Evolutionary conservation across 2,888 invertebrate species (phyloP).

Genomic region (Drosophila diplacantha): DNA sequence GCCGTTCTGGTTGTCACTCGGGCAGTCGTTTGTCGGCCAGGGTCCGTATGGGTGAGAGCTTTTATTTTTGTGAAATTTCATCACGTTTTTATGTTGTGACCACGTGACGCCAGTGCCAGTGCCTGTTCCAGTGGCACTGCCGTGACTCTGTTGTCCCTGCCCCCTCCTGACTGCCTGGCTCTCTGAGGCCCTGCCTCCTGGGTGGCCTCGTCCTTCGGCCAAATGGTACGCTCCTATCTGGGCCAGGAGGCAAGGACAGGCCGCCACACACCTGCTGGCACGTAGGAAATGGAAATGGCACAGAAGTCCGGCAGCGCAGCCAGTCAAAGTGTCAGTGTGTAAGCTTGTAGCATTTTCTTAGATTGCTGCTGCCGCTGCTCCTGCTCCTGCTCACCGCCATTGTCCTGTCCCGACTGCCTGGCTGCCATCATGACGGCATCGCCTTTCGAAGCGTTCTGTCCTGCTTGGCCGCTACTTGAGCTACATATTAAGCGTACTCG

Average conservation of each 20-base stretch:
- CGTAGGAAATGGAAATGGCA: slow-evolving; percentile 56
- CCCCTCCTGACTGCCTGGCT: background rate
- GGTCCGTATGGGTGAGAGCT: slow-evolving; percentile 42
- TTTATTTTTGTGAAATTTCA: slow-evolving; percentile 76
- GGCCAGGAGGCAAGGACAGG: slow-evolving; percentile 51
- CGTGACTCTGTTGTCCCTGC: slow-evolving; percentile 25
- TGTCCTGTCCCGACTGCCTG: slow-evolving; percentile 6
- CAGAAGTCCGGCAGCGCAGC: slow-evolving; percentile 51
- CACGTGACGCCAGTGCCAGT: slow-evolving; percentile 76
- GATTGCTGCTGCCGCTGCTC: slow-evolving; percentile 46
- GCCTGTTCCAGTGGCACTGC: slow-evolving; percentile 6
- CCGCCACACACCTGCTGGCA: slow-evolving; percentile 72
- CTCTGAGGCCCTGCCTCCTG: slow-evolving; percentile 1
- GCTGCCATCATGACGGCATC: slow-evolving; percentile 9
- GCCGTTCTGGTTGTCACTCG: slow-evolving; percentile 61
- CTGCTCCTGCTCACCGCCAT: slow-evolving; percentile 1
- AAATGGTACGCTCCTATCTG: slow-evolving; percentile 24
- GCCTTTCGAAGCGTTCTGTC: slow-evolving; percentile 28
- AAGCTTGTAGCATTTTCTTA: slow-evolving; percentile 67
- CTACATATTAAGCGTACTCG: slow-evolving; percentile 43
- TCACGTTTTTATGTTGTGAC: slow-evolving; percentile 78
- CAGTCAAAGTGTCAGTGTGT: slow-evolving; percentile 71
- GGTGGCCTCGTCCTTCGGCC: slow-evolving; percentile 9
- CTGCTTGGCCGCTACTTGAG: slow-evolving; percentile 44
- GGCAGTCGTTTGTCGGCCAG: slow-evolving; percentile 36